Base-by-base conservation (phyloP, 2,888 invertebrate species). In the Microplitis manilae region DNA sequence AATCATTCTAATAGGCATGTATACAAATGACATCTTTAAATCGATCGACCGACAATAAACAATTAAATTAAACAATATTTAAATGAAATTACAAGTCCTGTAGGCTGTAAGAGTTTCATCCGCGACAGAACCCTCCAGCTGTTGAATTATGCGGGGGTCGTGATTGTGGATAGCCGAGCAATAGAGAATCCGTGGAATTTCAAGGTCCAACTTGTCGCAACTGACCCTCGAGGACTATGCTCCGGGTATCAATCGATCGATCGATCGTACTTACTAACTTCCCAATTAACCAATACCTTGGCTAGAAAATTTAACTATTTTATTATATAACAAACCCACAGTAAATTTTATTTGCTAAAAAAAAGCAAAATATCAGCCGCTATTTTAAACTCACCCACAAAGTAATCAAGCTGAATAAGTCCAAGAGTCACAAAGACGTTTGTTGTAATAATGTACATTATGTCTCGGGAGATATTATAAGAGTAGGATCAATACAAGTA, bases 101-200 rank as follows among this genome's bases (percentile, higher is more conserved):
- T 20, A 13, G 17, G 15, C 20, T 39, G 9, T 41, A 38, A 13
- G 50, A 50, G 50, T 50, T 50, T 50, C 8, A 50, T 50, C 50
- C 50, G 2, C 13, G 9, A 68, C n/a, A 41, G n/a, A 20, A 17
- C 6, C 15, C 50, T 17, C 50, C 41, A 68, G 60, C 41, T 17
- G 69, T 40, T 38, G 30, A 59, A 70, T 41, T 75, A 64, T 40
- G 50, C 50, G 41, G 69, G 50, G 64, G 69, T 38, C 64, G 17
- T 75, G 30, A 59, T 73, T 41, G 62, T 41, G 17, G 40, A 68
- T 40, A 40, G 38, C 79, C 76, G 76, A 75, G 77, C 75, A 77
- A 75, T 75, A 77, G 77, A 77, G 80, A 81, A 81, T 81, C 79
- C 75, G 41, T 76, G 80, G 82, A 81, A 82, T 82, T 79, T 82